Percentiles rank a stretch among this genome's conserved stretches.
Evolutionary conservation across 2,797 vertebrate genomes (phyloP).

Genomic region (Allobates femoralis): DNA sequence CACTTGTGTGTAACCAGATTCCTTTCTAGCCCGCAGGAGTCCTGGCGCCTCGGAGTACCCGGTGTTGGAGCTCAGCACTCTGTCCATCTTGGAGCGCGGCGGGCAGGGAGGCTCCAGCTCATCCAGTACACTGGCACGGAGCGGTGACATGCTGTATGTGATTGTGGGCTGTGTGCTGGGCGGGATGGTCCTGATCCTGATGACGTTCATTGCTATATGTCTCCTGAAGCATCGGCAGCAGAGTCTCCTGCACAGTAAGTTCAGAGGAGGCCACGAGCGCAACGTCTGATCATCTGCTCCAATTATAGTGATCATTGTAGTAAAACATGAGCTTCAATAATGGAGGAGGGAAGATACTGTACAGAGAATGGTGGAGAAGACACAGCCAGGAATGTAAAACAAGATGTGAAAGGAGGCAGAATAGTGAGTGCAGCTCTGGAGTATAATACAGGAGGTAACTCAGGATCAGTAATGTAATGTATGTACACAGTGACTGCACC

Average conservation of each 20-base stretch:
- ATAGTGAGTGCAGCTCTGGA: no score
- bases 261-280: no score
- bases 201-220: conserved; percentile 94
- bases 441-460: neutral
- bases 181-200: conserved; percentile 93
- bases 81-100: conserved; percentile 74
- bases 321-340: no score
- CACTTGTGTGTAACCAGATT: conserved; percentile 7
- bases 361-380: no score
- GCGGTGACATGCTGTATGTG: conserved; percentile 85
- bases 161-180: conserved; percentile 92
- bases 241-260: conserved; percentile 89
- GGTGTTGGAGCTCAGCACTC: conserved; percentile 82
- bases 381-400: no score
- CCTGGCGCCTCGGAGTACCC: conserved; percentile 85
- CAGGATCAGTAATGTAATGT: no score
- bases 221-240: conserved; percentile 96
- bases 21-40: conserved; percentile 73
- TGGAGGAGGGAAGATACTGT: no score
- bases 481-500: no score
- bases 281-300: no score
- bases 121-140: conserved; percentile 69
- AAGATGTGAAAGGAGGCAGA: no score
- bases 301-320: no score
- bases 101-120: conserved; percentile 67